Evolutionary conservation across 2,797 vertebrate species (phyloP), one percentile per base, ranked within the genome.

Genomic region (Eleutherodactylus coqui): DNA sequence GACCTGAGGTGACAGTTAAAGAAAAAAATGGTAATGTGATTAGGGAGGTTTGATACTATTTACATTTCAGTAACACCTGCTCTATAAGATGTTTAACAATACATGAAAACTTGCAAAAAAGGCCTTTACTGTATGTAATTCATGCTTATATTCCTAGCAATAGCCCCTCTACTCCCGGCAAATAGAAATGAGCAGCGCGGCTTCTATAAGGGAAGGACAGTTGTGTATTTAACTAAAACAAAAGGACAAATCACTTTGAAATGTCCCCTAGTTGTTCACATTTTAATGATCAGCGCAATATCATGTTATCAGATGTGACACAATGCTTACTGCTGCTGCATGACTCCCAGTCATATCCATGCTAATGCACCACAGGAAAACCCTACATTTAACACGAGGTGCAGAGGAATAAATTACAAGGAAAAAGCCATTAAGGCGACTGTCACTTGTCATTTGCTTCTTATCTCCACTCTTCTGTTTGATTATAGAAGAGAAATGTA

Each of bases 391-490:
- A 80, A 51, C 67, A 86, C 16, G 6, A 81, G 53, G 16, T 62
- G 72, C 55, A 41, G 41, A 38, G n/a, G 9, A 86, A 76, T 53
- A 53, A 75, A 64, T 81, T 73, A 60, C 80, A 45, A 34, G 36
- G 51, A 58, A 62, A 85, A 86, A 75, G 69, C 69, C 70, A 75
- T 81, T 81, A 86, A 38, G 55, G 69, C 51, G 64, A 75, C 55
- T 81, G 77, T 81, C 84, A 81, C 78, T 81, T 86, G 84, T 36
- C 75, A 75, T 86, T 55, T 73, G 70, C 0, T 13, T 73, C 70
- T 45, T 43, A 27, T 45, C 10, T 45, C 38, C 2, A 13, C 24
- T 9, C 10, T 27, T 73, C 70, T 45, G 70, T 73, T 73, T 73
- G 70, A 73, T 73, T 73, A 45, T 73, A 73, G 41, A 45, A 73